Conservation (phyloP, 1,140 invertebrate genomes). For the Drosophila pseudoobscura region DNA sequence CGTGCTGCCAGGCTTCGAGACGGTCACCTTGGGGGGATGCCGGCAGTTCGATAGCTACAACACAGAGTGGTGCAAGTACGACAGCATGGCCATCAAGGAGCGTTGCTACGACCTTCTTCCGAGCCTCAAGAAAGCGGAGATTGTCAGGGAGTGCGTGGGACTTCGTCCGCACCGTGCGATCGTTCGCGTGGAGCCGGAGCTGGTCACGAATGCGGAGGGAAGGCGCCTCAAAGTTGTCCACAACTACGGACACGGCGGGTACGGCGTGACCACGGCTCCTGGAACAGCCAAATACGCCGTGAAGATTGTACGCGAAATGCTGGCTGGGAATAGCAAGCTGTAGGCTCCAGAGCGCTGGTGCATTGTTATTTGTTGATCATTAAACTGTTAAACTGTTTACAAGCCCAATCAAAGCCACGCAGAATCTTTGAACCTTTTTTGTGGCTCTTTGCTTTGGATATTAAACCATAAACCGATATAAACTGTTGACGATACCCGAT, state of each 20-base stretch:
- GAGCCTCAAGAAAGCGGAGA: conserved; percentile 86
- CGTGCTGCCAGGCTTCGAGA: conserved; percentile 90
- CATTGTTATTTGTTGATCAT: conserved; percentile 23
- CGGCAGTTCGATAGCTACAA: conserved; percentile 92
- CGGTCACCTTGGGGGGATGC: conserved; percentile 91
- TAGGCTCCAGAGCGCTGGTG: conserved; percentile 53
- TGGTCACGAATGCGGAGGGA: conserved; percentile 70
- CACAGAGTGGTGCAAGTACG: conserved; percentile 87
- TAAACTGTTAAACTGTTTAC: conserved; percentile 49
- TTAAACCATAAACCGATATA: conserved; percentile 4
- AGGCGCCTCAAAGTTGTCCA: conserved; percentile 89
- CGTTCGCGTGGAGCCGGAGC: conserved; percentile 90
- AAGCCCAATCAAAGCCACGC: neutral
- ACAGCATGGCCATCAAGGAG: conserved; percentile 89
- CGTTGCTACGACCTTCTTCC: conserved; percentile 90
- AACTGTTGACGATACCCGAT: conserved; percentile 2
- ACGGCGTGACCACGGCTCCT: conserved; percentile 93
- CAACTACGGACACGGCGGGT: conserved; percentile 96
- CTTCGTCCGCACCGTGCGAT: conserved; percentile 90
- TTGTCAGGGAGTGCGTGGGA: conserved; percentile 89
- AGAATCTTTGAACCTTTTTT: conserved; percentile 36
- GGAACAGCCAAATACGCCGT: conserved; percentile 92
- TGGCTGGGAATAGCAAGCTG: conserved; percentile 85
- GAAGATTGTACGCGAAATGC: conserved; percentile 86
- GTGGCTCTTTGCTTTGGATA: conserved; percentile 4